Evolutionary conservation across 2,888 invertebrate species (phyloP), one percentile per base, ranked within the genome.

Genomic region (Theretra japonica): DNA sequence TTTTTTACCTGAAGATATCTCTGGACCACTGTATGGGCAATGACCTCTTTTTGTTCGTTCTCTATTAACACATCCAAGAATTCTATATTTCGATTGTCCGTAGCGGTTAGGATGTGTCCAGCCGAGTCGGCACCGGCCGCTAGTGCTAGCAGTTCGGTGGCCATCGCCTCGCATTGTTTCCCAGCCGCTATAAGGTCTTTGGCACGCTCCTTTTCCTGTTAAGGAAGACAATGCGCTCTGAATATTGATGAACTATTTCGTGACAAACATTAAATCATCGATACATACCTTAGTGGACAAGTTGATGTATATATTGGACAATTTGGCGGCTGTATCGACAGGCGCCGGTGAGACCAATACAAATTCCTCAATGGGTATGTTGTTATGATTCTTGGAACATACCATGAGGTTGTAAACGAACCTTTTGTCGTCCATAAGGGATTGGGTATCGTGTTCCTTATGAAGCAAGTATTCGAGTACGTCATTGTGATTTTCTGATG

Each of bases 401-500:
- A 99, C 97, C 99, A 99, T 99, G 83, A 99, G 95, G 89, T 99
- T 99, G 92, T 99, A 99, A 70, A 99, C 98, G 89, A 99, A 99
- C 95, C 99, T 97, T 86, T 98, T 97, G 88, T 99, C 99, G 78
- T 99, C 99, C 99, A 99, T 99, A 17, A 99, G 95, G 7, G 97
- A 97, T 86, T 99, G 98, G 0, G 99, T 99, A 86, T 99, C 99
- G 89, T 99, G 99, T 85, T 99, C 99, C 90, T 99, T 99, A 83
- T 98, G 98, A 95, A 99, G 96, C 74, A 99, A 95, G 90, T 99
- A 99, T 86, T 98, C 98, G 72, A 99, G 95, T 17, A 99, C 99
- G 82, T 98, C 98, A 82, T 98, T 98, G 91, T 99, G 99, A 74
- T 98, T 99, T 93, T 99, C 98, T 21, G 99, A 98, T 33, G 99